phyloP scores from a whole-genome alignment of 2,888 invertebrate species.

The Lasioglossum zephyrum region DNA sequence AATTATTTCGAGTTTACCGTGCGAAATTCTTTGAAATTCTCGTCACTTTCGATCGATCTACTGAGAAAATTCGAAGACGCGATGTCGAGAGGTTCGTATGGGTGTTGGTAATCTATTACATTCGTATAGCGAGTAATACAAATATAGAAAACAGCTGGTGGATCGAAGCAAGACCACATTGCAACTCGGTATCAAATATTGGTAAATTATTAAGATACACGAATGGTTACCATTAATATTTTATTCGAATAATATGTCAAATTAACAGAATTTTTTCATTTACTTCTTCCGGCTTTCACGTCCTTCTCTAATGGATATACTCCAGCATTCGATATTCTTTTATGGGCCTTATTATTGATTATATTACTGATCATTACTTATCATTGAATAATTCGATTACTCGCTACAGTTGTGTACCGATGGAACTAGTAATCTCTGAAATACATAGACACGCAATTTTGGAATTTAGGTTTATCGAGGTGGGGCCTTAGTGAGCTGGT shows the following conservation, averaged over 20 bases:
- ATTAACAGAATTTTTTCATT: background rate
- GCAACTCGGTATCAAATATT: background rate
- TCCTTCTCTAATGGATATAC: background rate
- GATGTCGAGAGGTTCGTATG: conserved; percentile 10
- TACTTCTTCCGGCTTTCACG: background rate
- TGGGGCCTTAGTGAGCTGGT: background rate
- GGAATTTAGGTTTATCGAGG: background rate
- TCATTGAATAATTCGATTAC: background rate
- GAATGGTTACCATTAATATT: background rate
- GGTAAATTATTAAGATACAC: background rate
- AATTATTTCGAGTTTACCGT: background rate
- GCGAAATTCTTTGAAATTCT: background rate
- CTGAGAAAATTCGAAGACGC: background rate
- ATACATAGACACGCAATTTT: conserved; percentile 25
- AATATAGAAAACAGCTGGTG: background rate
- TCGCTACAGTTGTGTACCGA: conserved; percentile 13
- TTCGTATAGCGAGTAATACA: background rate
- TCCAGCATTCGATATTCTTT: background rate
- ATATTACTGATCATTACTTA: background rate
- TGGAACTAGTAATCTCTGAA: conserved; percentile 11
- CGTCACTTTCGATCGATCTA: background rate
- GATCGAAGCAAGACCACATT: background rate
- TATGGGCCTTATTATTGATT: background rate
- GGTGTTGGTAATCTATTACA: conserved; percentile 39
- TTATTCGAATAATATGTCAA: background rate